Base-by-base conservation (phyloP, 2,888 invertebrate species). In the Cyclophora albipunctata region DNA sequence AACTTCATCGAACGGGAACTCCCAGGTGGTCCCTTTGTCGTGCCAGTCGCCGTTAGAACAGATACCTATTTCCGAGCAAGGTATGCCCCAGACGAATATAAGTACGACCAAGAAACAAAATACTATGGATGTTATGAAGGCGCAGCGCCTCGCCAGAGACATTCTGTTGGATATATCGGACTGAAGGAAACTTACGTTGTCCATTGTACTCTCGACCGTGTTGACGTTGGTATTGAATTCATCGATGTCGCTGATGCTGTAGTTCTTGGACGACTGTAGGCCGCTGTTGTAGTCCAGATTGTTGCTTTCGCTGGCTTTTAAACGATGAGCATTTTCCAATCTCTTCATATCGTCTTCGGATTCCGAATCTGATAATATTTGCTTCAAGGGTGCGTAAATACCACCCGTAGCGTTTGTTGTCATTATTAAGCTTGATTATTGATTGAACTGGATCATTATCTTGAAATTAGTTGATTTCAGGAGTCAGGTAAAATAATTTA, bases 361-460 rank as follows among this genome's bases (percentile, higher is more conserved):
- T 66, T 94, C 93, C 0, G 94, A 93, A 78, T 95, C 95, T 50
- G 94, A 92, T 63, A 95, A 87, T 59, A 92, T 92, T 84, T 95
- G 95, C 57, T 94, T 94, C 67, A 95, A 78, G 51, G 94, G 95
- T 66, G 94, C 91, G 75, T 95, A 95, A 66, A 91, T 91, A 50
- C 78, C 86, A 53, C 85, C 81, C 64, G 75, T 84, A 52, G 84
- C 86, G 81, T 83, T 86, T 59, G 75, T 72, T 67, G 86, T 78
- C 87, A 88, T 88, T 48, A 43, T 45, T 35, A 43, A 42, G 7
- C 20, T 7, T 7, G 42, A 42, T 42, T 42, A 42, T 5, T 43
- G 3, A 43, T 43, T 43, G 20, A 20, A 20, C 20, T 20, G 20
- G 1, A 20, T 20, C 20, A 20, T 20, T 20, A 20, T 20, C 20